Percentiles rank a stretch among this genome's conserved stretches.
Evolutionary conservation across 2,888 invertebrate genomes (phyloP).

Genomic region (Ichneumon xanthorius): DNA sequence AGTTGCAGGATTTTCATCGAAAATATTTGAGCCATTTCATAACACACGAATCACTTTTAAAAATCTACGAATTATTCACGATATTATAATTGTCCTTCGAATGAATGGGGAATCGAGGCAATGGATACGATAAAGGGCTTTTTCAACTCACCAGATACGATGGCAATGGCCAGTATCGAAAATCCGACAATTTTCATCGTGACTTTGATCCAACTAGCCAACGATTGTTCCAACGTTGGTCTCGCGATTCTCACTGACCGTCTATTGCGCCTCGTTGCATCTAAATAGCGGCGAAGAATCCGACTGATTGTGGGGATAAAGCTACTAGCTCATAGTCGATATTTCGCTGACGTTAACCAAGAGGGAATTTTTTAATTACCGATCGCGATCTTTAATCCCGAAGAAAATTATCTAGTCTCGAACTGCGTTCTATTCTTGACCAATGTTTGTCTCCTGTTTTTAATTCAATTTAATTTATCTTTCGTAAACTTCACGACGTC

Average conservation of each 20-base stretch:
- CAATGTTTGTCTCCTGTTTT: too few relatives aligned
- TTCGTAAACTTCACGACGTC: too few relatives aligned
- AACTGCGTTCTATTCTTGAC: not conserved
- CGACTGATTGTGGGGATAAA: not conserved
- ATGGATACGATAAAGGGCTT: not conserved
- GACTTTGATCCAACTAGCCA: too few relatives aligned
- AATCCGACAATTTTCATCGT: not conserved
- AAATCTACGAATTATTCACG: too few relatives aligned
- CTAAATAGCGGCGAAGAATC: not conserved
- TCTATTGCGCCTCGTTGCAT: not conserved
- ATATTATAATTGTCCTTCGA: too few relatives aligned
- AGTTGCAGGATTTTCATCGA: too few relatives aligned
- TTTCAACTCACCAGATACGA: conserved; percentile 5
- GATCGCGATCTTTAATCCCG: not conserved
- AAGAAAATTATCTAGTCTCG: not conserved
- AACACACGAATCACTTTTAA: too few relatives aligned
- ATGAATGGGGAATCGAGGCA: too few relatives aligned
- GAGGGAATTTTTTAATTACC: not conserved
- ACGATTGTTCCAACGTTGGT: not conserved
- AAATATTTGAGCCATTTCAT: too few relatives aligned
- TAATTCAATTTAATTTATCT: too few relatives aligned
- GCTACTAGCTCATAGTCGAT: not conserved
- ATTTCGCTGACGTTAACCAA: not conserved
- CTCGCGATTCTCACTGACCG: not conserved
- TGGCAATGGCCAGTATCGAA: not conserved